Conservation (phyloP, 1,140 invertebrate genomes). For the Cryptotermes secundus region DNA sequence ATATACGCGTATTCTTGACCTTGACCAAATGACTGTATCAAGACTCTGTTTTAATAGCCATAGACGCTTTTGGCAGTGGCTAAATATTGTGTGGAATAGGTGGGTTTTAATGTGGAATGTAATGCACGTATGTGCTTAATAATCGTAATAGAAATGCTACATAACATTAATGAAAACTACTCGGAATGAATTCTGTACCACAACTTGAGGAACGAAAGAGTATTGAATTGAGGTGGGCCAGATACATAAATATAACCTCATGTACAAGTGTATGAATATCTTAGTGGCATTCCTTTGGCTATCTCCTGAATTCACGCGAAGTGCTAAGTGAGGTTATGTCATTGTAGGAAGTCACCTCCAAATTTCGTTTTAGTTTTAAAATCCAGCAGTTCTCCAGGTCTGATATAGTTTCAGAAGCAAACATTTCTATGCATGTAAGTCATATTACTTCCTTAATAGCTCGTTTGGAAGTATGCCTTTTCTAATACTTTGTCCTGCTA, state of each 20-base stretch:
- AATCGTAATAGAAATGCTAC: not conserved
- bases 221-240: not conserved
- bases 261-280: not conserved
- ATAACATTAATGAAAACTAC: not conserved
- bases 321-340: too few relatives aligned
- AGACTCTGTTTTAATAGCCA: not conserved
- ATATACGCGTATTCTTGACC: too few relatives aligned
- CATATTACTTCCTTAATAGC: too few relatives aligned
- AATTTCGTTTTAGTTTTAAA: too few relatives aligned
- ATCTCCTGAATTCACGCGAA: too few relatives aligned
- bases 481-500: too few relatives aligned
- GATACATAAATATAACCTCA: not conserved
- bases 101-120: not conserved
- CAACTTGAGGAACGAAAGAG: not conserved
- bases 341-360: too few relatives aligned
- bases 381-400: too few relatives aligned
- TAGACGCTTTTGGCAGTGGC: conserved; percentile 18
- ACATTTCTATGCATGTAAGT: too few relatives aligned
- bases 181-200: not conserved
- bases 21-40: conserved; percentile 33
- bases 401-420: too few relatives aligned
- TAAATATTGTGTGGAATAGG: conserved; percentile 26
- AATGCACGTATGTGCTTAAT: not conserved
- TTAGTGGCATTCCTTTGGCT: too few relatives aligned
- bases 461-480: too few relatives aligned